Percentiles rank a stretch among this genome's conserved stretches.
Evolutionary conservation across 2,113 vertebrate species (phyloP).

Genomic region (Aleadryas rufinucha): DNA sequence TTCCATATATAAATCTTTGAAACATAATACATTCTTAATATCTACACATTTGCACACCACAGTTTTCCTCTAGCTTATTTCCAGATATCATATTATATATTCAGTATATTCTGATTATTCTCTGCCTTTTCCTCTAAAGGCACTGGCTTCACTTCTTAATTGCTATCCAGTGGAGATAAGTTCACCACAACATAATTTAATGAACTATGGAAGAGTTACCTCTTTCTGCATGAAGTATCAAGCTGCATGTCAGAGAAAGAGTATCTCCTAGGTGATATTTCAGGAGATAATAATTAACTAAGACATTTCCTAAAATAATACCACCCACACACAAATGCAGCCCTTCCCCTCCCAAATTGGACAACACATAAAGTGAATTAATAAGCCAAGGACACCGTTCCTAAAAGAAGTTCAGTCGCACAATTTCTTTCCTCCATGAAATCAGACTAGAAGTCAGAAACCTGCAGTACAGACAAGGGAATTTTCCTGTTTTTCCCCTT

Average conservation of each 20-base stretch:
- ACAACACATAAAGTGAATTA: neutral
- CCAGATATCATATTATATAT: constrained; percentile 38
- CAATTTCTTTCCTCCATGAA: neutral
- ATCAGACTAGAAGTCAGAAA: neutral
- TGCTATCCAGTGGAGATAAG: constrained; percentile 5
- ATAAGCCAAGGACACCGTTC: neutral
- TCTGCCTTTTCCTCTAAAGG: constrained; percentile 29
- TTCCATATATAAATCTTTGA: neutral
- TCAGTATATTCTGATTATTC: constrained; percentile 51
- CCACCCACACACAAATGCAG: neutral
- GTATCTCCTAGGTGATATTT: constrained; percentile 26
- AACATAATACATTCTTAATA: neutral
- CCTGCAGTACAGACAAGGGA: neutral
- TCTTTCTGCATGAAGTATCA: constrained; percentile 10
- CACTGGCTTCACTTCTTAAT: constrained; percentile 46
- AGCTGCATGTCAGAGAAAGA: constrained; percentile 12
- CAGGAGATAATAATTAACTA: constrained; percentile 3
- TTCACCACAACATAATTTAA: constrained; percentile 26
- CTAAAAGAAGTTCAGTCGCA: neutral
- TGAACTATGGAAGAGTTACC: neutral
- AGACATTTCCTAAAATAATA: constrained; percentile 56
- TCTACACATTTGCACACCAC: neutral
- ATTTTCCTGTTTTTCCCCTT: neutral
- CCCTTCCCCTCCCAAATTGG: neutral
- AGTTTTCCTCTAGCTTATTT: neutral